These are phyloP conservation scores for Platycheirus albimanus DNA, from an alignment of 2,888 invertebrate genomes.

Conservation along the genomic window DNA sequence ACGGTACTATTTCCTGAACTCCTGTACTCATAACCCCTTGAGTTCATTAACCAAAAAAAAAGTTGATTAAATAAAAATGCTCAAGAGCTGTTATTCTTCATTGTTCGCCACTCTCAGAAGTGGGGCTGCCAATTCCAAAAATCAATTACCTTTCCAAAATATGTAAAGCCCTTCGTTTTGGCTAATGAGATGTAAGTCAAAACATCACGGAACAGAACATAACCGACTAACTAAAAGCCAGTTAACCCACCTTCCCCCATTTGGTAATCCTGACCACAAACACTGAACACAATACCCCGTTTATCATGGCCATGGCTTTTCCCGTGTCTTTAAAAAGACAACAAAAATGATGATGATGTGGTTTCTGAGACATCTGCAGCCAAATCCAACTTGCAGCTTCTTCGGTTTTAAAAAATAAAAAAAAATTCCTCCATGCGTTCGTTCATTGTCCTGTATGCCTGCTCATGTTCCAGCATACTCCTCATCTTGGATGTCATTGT, in stretches of 20 bases:
- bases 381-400: constrained; percentile 15
- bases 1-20: too few species aligned
- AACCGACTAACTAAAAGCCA: constrained; percentile 55
- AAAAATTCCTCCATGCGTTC: constrained; percentile 19
- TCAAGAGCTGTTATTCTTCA: too few species aligned
- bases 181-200: constrained; percentile 54
- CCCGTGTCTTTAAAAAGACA: constrained; percentile 6
- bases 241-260: constrained; percentile 46
- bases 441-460: constrained; percentile 73
- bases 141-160: constrained; percentile 23
- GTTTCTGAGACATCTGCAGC: constrained; percentile 51
- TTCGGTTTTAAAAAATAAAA: too few species aligned
- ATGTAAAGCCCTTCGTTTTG: constrained; percentile 16
- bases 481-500: constrained; percentile 35
- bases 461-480: constrained; percentile 17
- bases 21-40: too few species aligned
- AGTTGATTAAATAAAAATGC: too few species aligned
- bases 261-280: constrained; percentile 43
- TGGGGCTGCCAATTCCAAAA: too few species aligned
- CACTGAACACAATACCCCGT: constrained; percentile 32
- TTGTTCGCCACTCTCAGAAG: too few species aligned
- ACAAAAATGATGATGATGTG: constrained; percentile 41
- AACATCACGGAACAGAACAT: constrained; percentile 32
- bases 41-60: too few species aligned
- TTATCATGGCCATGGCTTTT: constrained; percentile 39